These are phyloP conservation scores for Lepus townsendii DNA, from an alignment of 2,797 vertebrate genomes.

Conservation along the genomic window DNA sequence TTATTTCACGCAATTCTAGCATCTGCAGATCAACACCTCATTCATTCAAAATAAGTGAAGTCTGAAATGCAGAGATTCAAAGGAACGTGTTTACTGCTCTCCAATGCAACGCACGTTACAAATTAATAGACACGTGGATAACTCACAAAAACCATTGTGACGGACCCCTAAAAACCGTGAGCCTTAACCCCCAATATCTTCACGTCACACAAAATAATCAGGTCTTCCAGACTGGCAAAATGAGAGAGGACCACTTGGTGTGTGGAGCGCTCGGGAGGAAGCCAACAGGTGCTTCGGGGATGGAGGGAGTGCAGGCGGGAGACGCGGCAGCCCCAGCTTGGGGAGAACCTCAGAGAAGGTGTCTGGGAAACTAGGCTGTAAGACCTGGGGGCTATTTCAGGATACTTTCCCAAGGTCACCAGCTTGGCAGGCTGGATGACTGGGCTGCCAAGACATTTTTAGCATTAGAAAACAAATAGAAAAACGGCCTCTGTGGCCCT, in stretches of 20 bases:
- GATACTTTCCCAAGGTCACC: constrained; percentile 70
- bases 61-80: constrained; percentile 48
- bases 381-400: constrained; percentile 36
- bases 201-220: neutral
- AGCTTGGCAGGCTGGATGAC: constrained; percentile 43
- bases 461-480: constrained; percentile 64
- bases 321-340: neutral
- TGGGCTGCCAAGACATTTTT: constrained; percentile 60
- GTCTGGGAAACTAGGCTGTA: neutral
- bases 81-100: neutral
- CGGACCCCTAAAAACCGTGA: neutral
- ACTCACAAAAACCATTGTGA: neutral
- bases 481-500: constrained; percentile 8
- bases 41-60: constrained; percentile 67
- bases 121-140: neutral
- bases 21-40: constrained; percentile 56
- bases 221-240: neutral
- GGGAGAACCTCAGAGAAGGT: neutral
- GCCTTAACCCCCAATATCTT: constrained; percentile 2
- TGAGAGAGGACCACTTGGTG: constrained; percentile 6
- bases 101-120: neutral
- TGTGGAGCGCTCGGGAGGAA: constrained; percentile 65
- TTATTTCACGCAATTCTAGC: constrained; percentile 47
- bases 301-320: no score
- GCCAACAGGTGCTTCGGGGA: neutral